These are phyloP conservation scores for Belonocnema kinseyi DNA, from an alignment of 1,140 invertebrate species.

Conservation along the genomic window DNA sequence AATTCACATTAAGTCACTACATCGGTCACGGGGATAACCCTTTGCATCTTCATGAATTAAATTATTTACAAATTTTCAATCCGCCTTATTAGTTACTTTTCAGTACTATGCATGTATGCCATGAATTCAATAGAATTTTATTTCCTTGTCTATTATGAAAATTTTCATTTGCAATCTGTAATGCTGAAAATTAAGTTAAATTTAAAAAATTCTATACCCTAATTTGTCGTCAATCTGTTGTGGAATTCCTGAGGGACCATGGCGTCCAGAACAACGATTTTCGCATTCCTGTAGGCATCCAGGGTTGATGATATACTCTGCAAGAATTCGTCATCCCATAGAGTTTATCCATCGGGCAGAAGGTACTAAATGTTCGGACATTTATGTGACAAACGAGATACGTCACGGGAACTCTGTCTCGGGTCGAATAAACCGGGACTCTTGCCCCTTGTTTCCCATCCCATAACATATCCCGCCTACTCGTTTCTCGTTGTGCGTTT, in stretches of 20 bases:
- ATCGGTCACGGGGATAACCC: too few relatives aligned
- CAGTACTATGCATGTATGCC: too few relatives aligned
- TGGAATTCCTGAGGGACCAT: background rate
- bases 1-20: too few relatives aligned
- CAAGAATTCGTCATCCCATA: conserved; percentile 51
- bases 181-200: too few relatives aligned
- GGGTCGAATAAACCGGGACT: conserved; percentile 40
- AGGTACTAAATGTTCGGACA: conserved; percentile 69
- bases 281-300: conserved; percentile 1
- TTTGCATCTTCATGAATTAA: too few relatives aligned
- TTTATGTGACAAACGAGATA: conserved; percentile 75
- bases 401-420: conserved; percentile 62
- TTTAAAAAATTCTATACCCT: background rate
- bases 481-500: conserved; percentile 61
- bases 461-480: conserved; percentile 31
- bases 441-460: conserved; percentile 44
- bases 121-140: too few relatives aligned
- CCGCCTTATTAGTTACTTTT: too few relatives aligned
- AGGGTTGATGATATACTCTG: conserved; percentile 17
- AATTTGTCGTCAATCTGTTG: background rate
- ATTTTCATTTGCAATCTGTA: too few relatives aligned
- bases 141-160: too few relatives aligned
- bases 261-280: background rate
- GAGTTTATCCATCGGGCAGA: conserved; percentile 50
- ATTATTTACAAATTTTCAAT: too few relatives aligned